Evolutionary conservation across 2,888 invertebrate genomes (phyloP), one percentile per base, ranked within the genome.

Genomic region (Dysmachus trigonus): DNA sequence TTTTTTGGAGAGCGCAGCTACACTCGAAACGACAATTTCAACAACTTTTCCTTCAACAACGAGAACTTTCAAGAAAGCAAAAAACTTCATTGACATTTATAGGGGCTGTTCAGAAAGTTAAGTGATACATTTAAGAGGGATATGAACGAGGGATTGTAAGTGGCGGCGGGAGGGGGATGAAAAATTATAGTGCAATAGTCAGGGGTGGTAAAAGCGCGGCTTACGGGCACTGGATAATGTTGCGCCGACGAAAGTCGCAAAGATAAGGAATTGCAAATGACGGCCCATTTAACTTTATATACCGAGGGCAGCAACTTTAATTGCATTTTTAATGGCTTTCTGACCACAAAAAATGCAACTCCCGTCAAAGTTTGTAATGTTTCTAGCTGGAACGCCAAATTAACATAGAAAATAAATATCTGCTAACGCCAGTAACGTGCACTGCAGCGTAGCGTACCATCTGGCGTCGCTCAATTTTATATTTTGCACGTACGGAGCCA

Each of bases 311-410:
- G 53, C 84, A 84, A 77, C 62, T 82, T 86, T 86, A 86, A 86
- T 86, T 86, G 86, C 86, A 84, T 84, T 86, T 86, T 86, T 86
- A 86, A 86, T 86, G 86, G 86, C 53, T 84, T 86, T 76, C 74
- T 86, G 74, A 86, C 86, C 86, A 84, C 86, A 86, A 84, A 72
- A 83, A 83, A 38, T 72, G 31, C 53, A 72, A 38, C 31, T 83
- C 27, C 4, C 38, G 10, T 8, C n/a, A 38, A 83, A 83, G 72
- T 83, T 72, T 71, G 38, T 35, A 18, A 22, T 10, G 35, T 31
- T 81, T 81, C 47, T 2, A 13, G 22, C 18, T 22, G 51, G 51
- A 47, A 51, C 62, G 33, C 51, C 81, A 81, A 53, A 81, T 81
- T 81, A 81, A 81, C 62, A 81, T 53, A 51, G 62, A 53, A 81